Conservation (phyloP, 2,797 vertebrate species). For the Enteromius afrohamiltoni region DNA sequence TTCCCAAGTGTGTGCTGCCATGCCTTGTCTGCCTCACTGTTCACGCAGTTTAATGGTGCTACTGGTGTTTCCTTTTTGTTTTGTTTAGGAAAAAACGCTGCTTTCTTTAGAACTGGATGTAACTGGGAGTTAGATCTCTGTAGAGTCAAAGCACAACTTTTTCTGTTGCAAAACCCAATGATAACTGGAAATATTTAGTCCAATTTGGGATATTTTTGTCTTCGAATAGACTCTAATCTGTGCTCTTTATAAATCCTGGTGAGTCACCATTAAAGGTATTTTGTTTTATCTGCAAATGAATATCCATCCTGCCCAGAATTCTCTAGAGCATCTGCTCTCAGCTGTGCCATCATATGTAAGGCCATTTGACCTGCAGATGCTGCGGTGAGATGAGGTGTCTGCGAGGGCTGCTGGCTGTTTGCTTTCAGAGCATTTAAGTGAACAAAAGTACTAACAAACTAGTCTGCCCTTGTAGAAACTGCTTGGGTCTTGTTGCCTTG, state of each 20-base stretch:
- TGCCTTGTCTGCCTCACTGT: conserved; percentile 64
- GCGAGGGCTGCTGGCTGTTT: conserved; percentile 32
- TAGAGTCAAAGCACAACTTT: neutral
- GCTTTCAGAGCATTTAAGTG: conserved; percentile 18
- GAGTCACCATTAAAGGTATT: neutral
- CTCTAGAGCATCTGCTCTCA: neutral
- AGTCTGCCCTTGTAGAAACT: conserved; percentile 29
- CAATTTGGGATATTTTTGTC: neutral
- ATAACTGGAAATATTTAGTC: conserved; percentile 26
- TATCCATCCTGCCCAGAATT: neutral
- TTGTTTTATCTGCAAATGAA: neutral
- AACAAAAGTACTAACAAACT: conserved; percentile 33
- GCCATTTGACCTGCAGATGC: conserved; percentile 15
- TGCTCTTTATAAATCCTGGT: neutral
- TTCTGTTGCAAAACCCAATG: neutral
- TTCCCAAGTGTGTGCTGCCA: conserved; percentile 67
- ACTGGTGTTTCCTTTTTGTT: conserved; percentile 27
- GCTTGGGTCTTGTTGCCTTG: conserved; percentile 43
- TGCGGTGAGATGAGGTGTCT: conserved; percentile 1
- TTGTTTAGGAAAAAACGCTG: neutral
- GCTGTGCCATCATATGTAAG: neutral
- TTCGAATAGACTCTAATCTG: neutral
- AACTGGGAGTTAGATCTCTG: conserved; percentile 6
- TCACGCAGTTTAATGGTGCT: conserved; percentile 24
- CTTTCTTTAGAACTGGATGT: conserved; percentile 34